Evolutionary conservation across 1,140 invertebrate species (phyloP).

Genomic region (Oppia nitens): DNA sequence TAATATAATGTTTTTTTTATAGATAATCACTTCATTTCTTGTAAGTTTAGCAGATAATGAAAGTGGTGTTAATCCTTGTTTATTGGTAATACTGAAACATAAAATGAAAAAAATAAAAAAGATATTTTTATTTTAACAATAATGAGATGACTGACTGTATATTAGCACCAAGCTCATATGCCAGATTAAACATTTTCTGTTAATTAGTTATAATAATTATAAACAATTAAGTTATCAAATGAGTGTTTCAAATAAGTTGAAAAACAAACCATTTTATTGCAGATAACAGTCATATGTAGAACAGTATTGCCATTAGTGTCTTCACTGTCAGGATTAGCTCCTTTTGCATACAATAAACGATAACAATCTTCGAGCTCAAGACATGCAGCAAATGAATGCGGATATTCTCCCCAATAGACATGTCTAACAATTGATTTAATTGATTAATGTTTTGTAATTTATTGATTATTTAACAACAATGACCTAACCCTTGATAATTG

Average conservation of each 20-base stretch:
- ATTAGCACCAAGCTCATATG: neutral
- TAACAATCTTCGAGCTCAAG: constrained; percentile 94
- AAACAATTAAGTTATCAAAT: neutral
- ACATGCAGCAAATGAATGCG: constrained; percentile 85
- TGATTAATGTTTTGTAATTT: neutral
- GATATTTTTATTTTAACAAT: neutral
- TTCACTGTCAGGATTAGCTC: constrained; percentile 83
- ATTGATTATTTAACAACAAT: neutral
- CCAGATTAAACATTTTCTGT: neutral
- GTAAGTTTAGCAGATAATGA: constrained; percentile 85
- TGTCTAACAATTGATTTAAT: constrained; percentile 41
- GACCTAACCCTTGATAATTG: constrained; percentile 79
- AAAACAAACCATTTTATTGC: constrained; percentile 59
- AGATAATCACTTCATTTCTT: constrained; percentile 45
- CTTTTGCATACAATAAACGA: constrained; percentile 73
- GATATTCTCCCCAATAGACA: constrained; percentile 97
- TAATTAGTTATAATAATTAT: neutral
- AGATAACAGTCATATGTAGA: constrained; percentile 89
- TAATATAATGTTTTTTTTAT: neutral
- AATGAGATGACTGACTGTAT: neutral
- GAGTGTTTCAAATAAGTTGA: neutral
- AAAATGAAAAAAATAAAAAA: neutral
- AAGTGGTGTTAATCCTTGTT: constrained; percentile 71
- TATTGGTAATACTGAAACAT: constrained; percentile 61
- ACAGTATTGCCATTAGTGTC: constrained; percentile 97